phyloP scores from a whole-genome alignment of 2,888 invertebrate genomes.

The Eupithecia dodoneata region DNA sequence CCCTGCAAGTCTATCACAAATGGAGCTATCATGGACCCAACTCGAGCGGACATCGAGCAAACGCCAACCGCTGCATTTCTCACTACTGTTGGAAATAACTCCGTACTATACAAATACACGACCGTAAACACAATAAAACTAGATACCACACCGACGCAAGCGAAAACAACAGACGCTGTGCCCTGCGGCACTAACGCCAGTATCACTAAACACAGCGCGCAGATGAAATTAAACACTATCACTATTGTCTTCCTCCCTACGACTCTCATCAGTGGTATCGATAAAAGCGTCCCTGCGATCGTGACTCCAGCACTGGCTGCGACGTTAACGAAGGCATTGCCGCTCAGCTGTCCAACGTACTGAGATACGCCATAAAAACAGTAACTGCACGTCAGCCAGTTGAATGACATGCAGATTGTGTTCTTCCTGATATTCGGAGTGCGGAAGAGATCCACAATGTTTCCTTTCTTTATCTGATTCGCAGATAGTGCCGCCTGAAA shows the following conservation, averaged over 20 bases:
- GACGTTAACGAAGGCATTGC: conserved; percentile 92
- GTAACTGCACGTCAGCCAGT: conserved; percentile 92
- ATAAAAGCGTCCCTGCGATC: conserved; percentile 83
- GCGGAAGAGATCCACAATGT: conserved; percentile 87
- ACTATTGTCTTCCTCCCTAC: conserved; percentile 87
- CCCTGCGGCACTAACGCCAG: conserved; percentile 82
- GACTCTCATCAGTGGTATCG: conserved; percentile 86
- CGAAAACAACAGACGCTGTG: conserved; percentile 82
- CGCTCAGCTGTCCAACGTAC: conserved; percentile 90
- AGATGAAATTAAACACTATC: conserved; percentile 85
- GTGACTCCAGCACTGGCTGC: conserved; percentile 89
- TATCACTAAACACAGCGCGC: conserved; percentile 85
- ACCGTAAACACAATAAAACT: conserved; percentile 93
- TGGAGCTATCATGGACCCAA: conserved; percentile 94
- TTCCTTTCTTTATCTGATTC: conserved; percentile 76
- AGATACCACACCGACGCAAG: conserved; percentile 90
- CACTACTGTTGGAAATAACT: conserved; percentile 94
- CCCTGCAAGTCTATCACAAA: conserved; percentile 87
- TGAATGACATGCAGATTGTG: conserved; percentile 88
- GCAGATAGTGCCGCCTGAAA: conserved; percentile 62
- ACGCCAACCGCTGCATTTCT: conserved; percentile 93
- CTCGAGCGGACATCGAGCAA: conserved; percentile 94
- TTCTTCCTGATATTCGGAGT: conserved; percentile 89
- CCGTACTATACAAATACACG: conserved; percentile 93
- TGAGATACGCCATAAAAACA: conserved; percentile 92